Base-by-base conservation (phyloP, 1,140 invertebrate species). In the Pseudachorutes palmiensis region DNA sequence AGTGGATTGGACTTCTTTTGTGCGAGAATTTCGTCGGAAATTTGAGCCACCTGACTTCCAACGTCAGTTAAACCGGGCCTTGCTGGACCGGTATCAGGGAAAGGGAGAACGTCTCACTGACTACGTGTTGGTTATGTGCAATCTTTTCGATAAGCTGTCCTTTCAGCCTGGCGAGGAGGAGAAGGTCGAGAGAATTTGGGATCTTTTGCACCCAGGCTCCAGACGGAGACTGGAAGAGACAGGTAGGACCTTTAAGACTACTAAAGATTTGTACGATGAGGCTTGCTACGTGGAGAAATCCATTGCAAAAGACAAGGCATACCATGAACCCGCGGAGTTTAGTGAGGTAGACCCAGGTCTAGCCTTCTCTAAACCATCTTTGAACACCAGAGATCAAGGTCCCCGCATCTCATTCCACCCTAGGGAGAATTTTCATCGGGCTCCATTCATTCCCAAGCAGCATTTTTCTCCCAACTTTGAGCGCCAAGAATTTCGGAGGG, bases 191-290 rank as follows among this genome's bases (percentile, higher is more conserved):
- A 28, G 41, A 32, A 61, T 69, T 36, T 19, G 32, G 31, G 2
- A 45, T 14, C 19, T 45, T 14, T 61, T 69, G 62, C 62, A 69
- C 41, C 67, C 67, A 5, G 58, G 60, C 22, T 67, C 60, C 31
- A 2, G 65, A 14, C 61, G 22, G 19, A 24, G 30, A 33, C 12
- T 68, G 2, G 12, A 29, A 31, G 16, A 19, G 5, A 9, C 1
- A 16, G 29, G 49, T 31, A 22, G 14, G 31, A 31, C 2, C n/a
- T 63, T 30, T 57, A 1, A 19, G 26, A 31, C 60, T 9, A 16
- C 63, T 2, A 5, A n/a, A 9, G 60, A 68, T 14, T 32, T 68
- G 32, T 14, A 32, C 24, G 45, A 62, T 3, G 28, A 64, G 26
- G 66, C 61, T 45, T 57, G 49, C 2, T 14, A 67, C 1, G 65